Conservation (phyloP, 2,113 vertebrate species). For the Pionites leucogaster region DNA sequence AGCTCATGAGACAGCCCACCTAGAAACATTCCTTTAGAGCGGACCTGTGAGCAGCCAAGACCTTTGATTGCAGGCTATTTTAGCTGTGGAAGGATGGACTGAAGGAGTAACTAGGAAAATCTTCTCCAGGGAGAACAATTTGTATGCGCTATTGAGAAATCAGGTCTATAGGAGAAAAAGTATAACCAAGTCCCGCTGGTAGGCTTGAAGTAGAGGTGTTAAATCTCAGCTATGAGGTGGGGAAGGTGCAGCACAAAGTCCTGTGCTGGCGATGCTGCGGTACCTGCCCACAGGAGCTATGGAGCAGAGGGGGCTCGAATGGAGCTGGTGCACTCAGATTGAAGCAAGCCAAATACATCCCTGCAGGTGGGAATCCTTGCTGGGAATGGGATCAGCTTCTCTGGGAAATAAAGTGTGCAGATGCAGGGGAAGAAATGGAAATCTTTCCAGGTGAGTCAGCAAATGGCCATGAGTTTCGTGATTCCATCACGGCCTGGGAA, state of each 20-base stretch:
- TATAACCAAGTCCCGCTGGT: background rate
- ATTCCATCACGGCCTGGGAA: background rate
- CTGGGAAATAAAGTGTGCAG: background rate
- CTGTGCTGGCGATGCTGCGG: background rate
- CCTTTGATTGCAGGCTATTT: conserved; percentile 22
- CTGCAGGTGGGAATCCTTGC: background rate
- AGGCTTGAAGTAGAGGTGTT: background rate
- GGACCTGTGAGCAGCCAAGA: background rate
- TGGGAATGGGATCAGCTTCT: background rate
- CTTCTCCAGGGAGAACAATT: conserved; percentile 31
- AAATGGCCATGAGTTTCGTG: background rate
- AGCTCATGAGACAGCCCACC: background rate
- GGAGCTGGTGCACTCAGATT: background rate
- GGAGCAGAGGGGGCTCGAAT: background rate
- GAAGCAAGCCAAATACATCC: background rate
- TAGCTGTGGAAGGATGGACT: background rate
- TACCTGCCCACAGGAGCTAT: background rate
- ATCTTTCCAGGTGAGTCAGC: background rate
- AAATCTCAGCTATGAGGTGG: background rate
- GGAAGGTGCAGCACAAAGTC: background rate
- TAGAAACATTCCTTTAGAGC: background rate
- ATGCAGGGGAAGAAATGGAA: background rate
- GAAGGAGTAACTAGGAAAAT: conserved; percentile 7
- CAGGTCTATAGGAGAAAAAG: background rate
- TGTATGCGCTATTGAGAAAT: conserved; percentile 26